These are phyloP conservation scores for Listronotus bonariensis DNA, from an alignment of 1,140 invertebrate genomes.

Conservation along the genomic window DNA sequence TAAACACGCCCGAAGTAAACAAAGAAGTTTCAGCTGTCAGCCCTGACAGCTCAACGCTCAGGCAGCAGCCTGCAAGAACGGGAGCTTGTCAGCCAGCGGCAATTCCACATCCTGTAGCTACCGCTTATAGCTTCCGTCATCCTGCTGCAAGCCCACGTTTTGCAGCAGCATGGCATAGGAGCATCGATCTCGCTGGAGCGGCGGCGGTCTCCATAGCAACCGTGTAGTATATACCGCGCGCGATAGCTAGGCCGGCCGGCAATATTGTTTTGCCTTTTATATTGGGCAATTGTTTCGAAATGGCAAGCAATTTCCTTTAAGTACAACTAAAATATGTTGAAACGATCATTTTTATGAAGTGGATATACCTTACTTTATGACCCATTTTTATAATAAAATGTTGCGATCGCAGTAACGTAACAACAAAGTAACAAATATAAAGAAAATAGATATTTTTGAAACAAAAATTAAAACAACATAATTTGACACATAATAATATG, in stretches of 20 bases:
- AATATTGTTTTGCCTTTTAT: neutral
- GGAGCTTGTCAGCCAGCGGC: neutral
- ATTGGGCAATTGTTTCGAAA: neutral
- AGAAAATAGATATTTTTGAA: no score
- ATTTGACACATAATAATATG: no score
- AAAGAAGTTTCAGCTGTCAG: neutral
- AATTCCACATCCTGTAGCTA: constrained; percentile 5
- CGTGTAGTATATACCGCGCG: constrained; percentile 1
- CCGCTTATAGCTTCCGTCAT: constrained; percentile 1
- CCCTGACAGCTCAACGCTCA: neutral
- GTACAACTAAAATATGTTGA: no score
- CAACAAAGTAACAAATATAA: no score
- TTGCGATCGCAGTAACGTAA: no score
- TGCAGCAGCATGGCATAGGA: constrained; percentile 7
- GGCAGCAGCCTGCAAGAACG: neutral
- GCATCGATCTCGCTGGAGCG: constrained; percentile 1
- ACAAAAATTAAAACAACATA: no score
- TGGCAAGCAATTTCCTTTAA: neutral
- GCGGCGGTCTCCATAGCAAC: constrained; percentile 5
- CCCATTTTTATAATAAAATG: no score
- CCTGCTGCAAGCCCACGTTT: constrained; percentile 3
- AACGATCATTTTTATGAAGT: no score
- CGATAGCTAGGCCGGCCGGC: neutral
- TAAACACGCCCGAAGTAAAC: neutral
- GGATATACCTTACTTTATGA: no score